Evolutionary conservation across 2,888 invertebrate genomes (phyloP), one percentile per base, ranked within the genome.

Genomic region (Tineola bisselliella): DNA sequence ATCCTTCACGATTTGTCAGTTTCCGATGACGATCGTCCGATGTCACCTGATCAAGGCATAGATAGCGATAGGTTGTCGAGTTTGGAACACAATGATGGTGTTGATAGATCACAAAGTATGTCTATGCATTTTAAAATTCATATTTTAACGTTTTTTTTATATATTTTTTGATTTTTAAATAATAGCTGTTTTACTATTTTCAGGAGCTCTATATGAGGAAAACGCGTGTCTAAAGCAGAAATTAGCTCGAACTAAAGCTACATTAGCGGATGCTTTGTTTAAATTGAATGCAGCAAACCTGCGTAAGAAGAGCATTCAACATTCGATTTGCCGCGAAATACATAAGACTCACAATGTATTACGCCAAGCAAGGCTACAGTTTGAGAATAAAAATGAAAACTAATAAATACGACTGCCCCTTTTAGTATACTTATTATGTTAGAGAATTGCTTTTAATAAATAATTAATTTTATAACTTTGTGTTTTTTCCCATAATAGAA

Each of bases 11-110:
- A 48, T 17, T n/a, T 48, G 17, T 64, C 71, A 19, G 75, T 68
- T 33, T 79, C 75, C 0, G 84, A 84, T 65, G 84, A 84, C 64
- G 87, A 84, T 12, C 72, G 87, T 25, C 81, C 87, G 2, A 84
- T 92, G 0, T 95, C 95, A 0, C 95, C 96, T 0, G 96, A 96
- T 79, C 89, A 95, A 69, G 95, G 95, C n/a, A 95, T 96, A 64
- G 95, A 95, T 73, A 95, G 95, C 69, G 95, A 95, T 73, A 80
- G 91, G 63, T 81, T 91, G 61, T 89, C 91, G 63, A 89, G 91
- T 74, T 71, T 92, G 68, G 88, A 93, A 82, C 88, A 89, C 64
- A 88, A 88, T 65, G 84, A 87, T 43, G 82, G 77, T 33, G 72
- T 86, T 54, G 73, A 81, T 38, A 69, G 83, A 64, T 86, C 86